Evolutionary conservation across 2,888 invertebrate species (phyloP), one percentile per base, ranked within the genome.

Genomic region (Agrypnus murinus): DNA sequence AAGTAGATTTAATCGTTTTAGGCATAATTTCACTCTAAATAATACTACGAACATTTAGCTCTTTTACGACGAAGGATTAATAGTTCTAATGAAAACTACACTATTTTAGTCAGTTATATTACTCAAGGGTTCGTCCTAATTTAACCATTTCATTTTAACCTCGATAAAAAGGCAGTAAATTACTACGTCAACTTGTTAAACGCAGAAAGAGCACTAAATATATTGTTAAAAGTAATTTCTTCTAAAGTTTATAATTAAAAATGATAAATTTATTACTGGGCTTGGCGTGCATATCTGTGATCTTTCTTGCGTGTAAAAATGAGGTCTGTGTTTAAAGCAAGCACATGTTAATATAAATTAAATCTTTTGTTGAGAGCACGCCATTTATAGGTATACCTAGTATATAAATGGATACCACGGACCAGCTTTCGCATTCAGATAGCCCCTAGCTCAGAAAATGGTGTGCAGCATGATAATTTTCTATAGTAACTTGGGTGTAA

Each of bases 311-410:
- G 48, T 63, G 62, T 62, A 19, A 36, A 62, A 45, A 50, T 12
- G 50, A 12, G 31, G 15, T 8, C 31, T 50, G 32, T 50, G 50
- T 50, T 50, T 62, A 62, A 48, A 62, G 15, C 62, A 62, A 62
- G 45, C 62, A 62, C 62, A 62, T 62, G 62, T 63, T 63, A 63
- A 50, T 63, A 63, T 63, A 63, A 63, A 63, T 63, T 63, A 63
- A 48, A 63, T 63, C 50, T 50, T 60, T 50, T 36, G 62, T 38
- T n/a, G 25, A 48, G 36, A 63, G 36, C 62, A 63, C 62, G 62
- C 62, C 34, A 63, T 36, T 63, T 63, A 14, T 63, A 34, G 55
- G 32, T 36, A 34, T 36, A 36, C 34, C n/a, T 12, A 8, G 34
- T 55, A 12, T 31, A 12, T 32, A n/a, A n/a, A 25, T 50, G 50